Evolutionary conservation across 2,888 invertebrate species (phyloP).

Genomic region (Oscheius myriophilus): DNA sequence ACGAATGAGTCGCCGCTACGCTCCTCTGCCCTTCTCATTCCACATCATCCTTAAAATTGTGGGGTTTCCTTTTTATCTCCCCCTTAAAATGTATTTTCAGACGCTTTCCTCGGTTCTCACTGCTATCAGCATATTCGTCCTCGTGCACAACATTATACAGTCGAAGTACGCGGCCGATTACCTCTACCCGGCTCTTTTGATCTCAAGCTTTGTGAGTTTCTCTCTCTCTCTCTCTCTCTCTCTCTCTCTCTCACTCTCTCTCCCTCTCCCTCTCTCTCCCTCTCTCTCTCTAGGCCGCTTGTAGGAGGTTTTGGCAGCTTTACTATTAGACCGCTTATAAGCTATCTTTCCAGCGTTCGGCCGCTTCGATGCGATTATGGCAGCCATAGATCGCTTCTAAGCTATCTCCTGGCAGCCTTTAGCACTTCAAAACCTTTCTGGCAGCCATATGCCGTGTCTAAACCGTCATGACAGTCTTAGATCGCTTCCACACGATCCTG

Average conservation of each 20-base stretch:
- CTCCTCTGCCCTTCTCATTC: conserved; percentile 40
- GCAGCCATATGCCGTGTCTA: too few species aligned
- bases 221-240: not conserved
- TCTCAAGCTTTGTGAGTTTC: conserved; percentile 54
- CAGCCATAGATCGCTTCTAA: too few species aligned
- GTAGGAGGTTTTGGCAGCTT: too few species aligned
- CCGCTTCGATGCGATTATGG: too few species aligned
- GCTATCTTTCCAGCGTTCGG: too few species aligned
- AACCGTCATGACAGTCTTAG: too few species aligned
- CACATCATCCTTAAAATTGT: conserved; percentile 48
- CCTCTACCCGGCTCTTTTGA: conserved; percentile 58
- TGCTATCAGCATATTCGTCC: conserved; percentile 36
- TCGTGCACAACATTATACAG: conserved; percentile 39
- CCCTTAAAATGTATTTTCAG: conserved; percentile 2
- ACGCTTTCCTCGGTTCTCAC: conserved; percentile 28
- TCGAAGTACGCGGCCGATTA: conserved; percentile 46
- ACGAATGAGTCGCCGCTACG: conserved; percentile 33
- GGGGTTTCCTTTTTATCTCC: not conserved
- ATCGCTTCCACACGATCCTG: too few species aligned
- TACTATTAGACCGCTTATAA: too few species aligned
- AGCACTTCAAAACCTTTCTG: too few species aligned
- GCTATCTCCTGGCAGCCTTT: too few species aligned
- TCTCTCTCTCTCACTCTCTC: too few species aligned
- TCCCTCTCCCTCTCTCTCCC: not conserved
- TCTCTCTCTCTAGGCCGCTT: too few species aligned